Evolutionary conservation across 2,888 invertebrate genomes (phyloP).

Genomic region (Drosophila trichaetosa): DNA sequence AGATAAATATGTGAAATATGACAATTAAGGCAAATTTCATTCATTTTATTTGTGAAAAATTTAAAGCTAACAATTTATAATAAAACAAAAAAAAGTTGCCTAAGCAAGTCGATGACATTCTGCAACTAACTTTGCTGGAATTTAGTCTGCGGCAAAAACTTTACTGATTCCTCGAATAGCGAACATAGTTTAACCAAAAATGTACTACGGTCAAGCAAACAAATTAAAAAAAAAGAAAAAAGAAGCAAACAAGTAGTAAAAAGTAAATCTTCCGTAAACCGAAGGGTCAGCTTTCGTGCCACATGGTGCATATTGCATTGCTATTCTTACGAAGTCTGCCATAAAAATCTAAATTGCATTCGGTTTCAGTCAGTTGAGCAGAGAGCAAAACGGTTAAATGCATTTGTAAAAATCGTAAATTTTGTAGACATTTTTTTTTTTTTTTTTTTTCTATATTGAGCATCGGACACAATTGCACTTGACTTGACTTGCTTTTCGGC

Average conservation of each 20-base stretch:
- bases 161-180: not conserved
- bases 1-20: not conserved
- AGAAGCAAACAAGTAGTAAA: not conserved
- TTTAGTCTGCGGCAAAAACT: not conserved
- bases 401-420: not conserved
- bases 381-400: not conserved
- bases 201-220: not conserved
- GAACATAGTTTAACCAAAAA: not conserved
- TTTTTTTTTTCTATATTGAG: not conserved
- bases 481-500: not conserved
- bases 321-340: not conserved
- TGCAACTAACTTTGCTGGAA: not conserved
- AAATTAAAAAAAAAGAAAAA: not conserved
- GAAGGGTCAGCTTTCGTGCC: conserved; percentile 2
- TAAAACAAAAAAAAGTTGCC: not conserved
- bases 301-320: conserved; percentile 1
- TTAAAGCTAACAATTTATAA: not conserved
- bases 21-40: not conserved
- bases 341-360: not conserved
- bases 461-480: not conserved
- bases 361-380: not conserved
- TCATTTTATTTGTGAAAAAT: not conserved
- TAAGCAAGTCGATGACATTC: not conserved
- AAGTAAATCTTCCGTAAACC: not conserved
- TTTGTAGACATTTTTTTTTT: not conserved